Percentiles rank a stretch among this genome's conserved stretches.
Evolutionary conservation across 2,113 vertebrate genomes (phyloP).

Genomic region (Nibea albiflora): DNA sequence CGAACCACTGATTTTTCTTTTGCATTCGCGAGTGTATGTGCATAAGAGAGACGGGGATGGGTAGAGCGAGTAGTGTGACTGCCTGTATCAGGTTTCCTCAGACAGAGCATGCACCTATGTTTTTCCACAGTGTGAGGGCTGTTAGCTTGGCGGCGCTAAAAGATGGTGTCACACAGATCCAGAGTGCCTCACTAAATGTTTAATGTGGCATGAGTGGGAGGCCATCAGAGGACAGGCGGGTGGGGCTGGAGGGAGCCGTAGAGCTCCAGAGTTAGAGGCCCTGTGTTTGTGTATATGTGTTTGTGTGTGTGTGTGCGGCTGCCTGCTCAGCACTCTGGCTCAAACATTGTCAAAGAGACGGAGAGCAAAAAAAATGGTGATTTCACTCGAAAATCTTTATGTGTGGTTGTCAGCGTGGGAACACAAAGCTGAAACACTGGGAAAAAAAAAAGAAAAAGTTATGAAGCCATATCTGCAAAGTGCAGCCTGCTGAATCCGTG

Average conservation of each 20-base stretch:
- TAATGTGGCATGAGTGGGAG: slow-evolving; percentile 82
- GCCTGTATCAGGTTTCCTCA: slow-evolving; percentile 64
- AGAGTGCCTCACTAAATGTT: slow-evolving; percentile 82
- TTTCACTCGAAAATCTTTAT: slow-evolving; percentile 60
- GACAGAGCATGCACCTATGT: slow-evolving; percentile 61
- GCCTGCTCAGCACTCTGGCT: slow-evolving; percentile 64
- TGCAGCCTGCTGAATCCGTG: slow-evolving; percentile 58
- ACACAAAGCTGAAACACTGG: slow-evolving; percentile 61
- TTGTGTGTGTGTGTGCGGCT: slow-evolving; percentile 29
- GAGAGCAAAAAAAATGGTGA: slow-evolving; percentile 42
- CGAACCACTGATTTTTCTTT: slow-evolving; percentile 56
- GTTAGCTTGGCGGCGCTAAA: slow-evolving; percentile 71
- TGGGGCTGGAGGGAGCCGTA: slow-evolving; percentile 63
- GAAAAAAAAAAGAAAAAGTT: slow-evolving; percentile 73
- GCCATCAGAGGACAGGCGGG: slow-evolving; percentile 73
- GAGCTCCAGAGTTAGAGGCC: slow-evolving; percentile 62
- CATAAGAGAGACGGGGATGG: slow-evolving; percentile 23
- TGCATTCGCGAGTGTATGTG: slow-evolving; percentile 25
- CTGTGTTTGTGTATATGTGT: slow-evolving; percentile 23
- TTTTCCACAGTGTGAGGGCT: slow-evolving; percentile 67
- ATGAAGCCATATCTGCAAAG: slow-evolving; percentile 58
- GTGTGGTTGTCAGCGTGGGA: slow-evolving; percentile 72
- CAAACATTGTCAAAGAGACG: slow-evolving; percentile 32
- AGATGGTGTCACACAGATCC: slow-evolving; percentile 79
- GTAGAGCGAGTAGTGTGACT: slow-evolving; percentile 41